Evolutionary conservation across 2,113 vertebrate species (phyloP), one percentile per base, ranked within the genome.

Genomic region (Rhabdornis inornatus): DNA sequence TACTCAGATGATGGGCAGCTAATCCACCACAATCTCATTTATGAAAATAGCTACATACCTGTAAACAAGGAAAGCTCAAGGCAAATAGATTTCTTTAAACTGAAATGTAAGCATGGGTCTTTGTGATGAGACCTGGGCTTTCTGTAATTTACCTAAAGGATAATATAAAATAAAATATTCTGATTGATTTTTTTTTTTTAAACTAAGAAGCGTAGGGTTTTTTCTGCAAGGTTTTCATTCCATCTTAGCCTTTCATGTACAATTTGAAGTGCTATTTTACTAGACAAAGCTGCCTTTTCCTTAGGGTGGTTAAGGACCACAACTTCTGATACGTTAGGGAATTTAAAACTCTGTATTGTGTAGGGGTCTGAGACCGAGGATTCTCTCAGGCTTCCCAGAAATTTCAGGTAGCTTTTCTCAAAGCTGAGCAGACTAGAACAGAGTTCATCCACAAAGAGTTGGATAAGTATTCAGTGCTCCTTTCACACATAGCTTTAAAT

Each of bases 201-300:
- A 2, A 7, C 28, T 45, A 40, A 53, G 11, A 76, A 42, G 7
- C 9, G 9, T 21, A 49, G 22, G 3, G 0, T 0, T 13, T 39
- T 79, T 35, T 5, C 45, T 55, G 33, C 31, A 55, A 80, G 20
- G 11, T 42, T 87, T 72, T 72, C 3, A 25, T 37, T 64, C 9
- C 9, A 45, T n/a, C 39, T 68, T 45, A 35, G 13, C 31, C 35
- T 65, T 79, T 35, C 18, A 3, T 1, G 7, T 40, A 35, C 20
- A 30, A 57, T 50, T 76, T 77, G 20, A 83, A 47, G 35, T 37
- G 19, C 21, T 57, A 27, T 84, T 87, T 56, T 65, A 30, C 44
- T 30, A 52, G 42, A 44, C 3, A 75, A 87, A 92, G 4, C 31
- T 52, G 11, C 8, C 18, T 77, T 70, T 78, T 69, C 18, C 28